Conservation (phyloP, 30 jellyfish, hydroid and myxozoan species). For the Nemopilema nomurai region DNA sequence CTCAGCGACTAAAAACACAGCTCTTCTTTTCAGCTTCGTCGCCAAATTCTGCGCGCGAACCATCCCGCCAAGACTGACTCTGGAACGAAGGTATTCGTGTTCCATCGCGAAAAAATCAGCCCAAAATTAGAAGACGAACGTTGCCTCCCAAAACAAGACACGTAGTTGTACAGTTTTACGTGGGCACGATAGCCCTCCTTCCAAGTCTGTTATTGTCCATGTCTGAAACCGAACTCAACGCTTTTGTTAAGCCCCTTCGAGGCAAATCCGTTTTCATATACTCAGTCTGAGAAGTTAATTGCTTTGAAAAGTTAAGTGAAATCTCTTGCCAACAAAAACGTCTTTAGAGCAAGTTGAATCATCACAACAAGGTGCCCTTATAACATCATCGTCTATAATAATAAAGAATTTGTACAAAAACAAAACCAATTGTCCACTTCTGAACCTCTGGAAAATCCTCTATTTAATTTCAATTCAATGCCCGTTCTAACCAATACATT, state of each 20-base stretch:
- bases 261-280: background rate
- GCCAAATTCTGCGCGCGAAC: conserved; percentile 37
- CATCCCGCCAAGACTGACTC: conserved; percentile 20
- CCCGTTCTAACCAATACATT: background rate
- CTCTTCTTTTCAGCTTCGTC: conserved; percentile 13
- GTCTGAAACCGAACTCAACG: background rate
- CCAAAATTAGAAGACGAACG: background rate
- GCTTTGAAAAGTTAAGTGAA: background rate
- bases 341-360: background rate
- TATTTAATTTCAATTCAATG: background rate
- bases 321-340: background rate
- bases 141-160: no score
- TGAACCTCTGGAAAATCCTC: background rate
- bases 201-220: background rate
- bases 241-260: background rate
- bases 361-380: background rate
- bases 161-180: no score
- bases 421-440: background rate
- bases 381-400: background rate
- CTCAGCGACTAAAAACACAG: conserved; percentile 25
- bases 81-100: background rate
- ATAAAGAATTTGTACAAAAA: background rate
- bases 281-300: background rate
- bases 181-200: background rate
- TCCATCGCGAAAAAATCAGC: background rate